Conservation (phyloP, 2,797 vertebrate genomes). For the Apodemus agrarius region DNA sequence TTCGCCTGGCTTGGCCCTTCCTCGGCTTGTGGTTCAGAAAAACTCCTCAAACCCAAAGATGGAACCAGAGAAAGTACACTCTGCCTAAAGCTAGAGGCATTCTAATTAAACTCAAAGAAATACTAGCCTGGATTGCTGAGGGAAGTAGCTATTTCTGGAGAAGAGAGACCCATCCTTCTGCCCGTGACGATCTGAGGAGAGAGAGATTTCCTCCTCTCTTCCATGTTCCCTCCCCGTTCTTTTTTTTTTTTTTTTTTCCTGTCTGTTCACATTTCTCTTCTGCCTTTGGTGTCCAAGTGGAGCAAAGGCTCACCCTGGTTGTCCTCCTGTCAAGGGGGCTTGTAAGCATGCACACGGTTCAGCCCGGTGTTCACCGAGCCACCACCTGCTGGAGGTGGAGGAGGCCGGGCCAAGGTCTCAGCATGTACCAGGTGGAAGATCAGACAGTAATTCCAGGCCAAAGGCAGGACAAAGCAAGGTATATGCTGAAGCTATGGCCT, state of each 20-base stretch:
- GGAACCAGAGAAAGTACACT: neutral
- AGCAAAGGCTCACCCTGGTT: neutral
- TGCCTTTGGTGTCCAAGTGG: neutral
- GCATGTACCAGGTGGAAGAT: neutral
- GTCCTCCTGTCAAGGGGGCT: neutral
- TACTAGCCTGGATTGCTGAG: neutral
- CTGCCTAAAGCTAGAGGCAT: neutral
- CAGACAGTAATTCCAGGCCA: too few species aligned
- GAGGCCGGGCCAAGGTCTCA: neutral
- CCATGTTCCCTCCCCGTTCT: neutral
- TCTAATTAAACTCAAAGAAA: constrained; percentile 10
- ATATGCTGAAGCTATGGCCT: neutral
- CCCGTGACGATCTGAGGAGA: neutral
- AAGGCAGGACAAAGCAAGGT: neutral
- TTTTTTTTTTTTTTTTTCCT: neutral
- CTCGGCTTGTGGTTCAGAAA: neutral
- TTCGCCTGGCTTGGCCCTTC: neutral
- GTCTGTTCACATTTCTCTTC: neutral
- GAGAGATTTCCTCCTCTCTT: neutral
- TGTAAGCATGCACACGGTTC: neutral
- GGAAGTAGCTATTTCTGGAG: neutral
- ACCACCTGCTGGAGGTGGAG: neutral
- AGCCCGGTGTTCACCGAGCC: neutral
- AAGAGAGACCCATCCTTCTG: neutral
- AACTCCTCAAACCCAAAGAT: neutral